Base-by-base conservation (phyloP, 2,113 vertebrate species). In the Azemiops feae region DNA sequence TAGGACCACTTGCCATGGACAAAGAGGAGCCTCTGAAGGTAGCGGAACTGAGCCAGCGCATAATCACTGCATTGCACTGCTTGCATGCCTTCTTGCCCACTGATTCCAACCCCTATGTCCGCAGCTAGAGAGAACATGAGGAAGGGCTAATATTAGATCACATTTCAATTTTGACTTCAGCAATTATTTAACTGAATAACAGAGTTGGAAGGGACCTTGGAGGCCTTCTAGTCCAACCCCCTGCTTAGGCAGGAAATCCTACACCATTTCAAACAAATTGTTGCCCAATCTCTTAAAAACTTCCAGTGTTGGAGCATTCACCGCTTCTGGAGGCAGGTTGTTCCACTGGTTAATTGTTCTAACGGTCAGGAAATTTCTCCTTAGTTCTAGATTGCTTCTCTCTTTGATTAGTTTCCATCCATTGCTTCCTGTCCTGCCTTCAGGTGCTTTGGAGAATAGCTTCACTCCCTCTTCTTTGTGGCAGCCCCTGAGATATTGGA, bases 1-100 rank as follows among this genome's bases (percentile, higher is more conserved):
- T 99, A 99, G 0, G 98, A 98, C 99, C 99, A 99, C 88, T 98
- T 98, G 0, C 99, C 99, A 0, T 99, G 99, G 34, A 99, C 96
- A 11, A 99, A 96, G 45, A 99, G 98, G 55, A 99, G 98, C 45
- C 97, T 98, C 95, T 97, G 97, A 87, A 99, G 98, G 94, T 98
- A 99, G 86, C 94, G 93, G 97, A 99, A 99, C 96, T 98, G 98
- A 0, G 98, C 98, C 96, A 99, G 94, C 7, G 98, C 97, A 7
- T 98, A 99, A 97, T 99, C 98, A 0, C 99, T 99, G 87, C 97
- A 99, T 96, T 99, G 99, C 87, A 98, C 98, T 0, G 99, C 99
- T 91, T 99, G 99, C 94, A 97, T 95, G 34, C 99, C 99, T 95
- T 99, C 99, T 93, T 98, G 96, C 5, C 99, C 99, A 0, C 96